A percentile compares a stretch with the other conserved stretches of the same genome.
Evolutionary conservation across 2,113 vertebrate genomes (phyloP).

Genomic region (Phalacrocorax pelagicus): DNA sequence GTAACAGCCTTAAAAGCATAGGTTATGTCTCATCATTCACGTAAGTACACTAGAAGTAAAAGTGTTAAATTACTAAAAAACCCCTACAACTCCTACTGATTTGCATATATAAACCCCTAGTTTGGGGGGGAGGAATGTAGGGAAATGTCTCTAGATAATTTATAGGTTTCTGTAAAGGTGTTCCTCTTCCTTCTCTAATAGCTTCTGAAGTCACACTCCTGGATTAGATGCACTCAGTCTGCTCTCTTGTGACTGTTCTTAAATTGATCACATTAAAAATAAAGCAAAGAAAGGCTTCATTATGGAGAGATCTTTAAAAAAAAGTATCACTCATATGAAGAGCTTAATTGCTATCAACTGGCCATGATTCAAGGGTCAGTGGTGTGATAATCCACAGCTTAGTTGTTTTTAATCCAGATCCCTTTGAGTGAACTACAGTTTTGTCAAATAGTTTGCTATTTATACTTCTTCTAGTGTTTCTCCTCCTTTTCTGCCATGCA

Average conservation of each 20-base stretch:
- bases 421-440: background rate
- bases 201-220: background rate
- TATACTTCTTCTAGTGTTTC: rapidly evolving
- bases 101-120: background rate
- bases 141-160: background rate
- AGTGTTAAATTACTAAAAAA: background rate
- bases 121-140: background rate
- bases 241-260: background rate
- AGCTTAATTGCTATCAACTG: background rate
- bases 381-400: background rate
- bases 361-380: background rate
- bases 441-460: background rate
- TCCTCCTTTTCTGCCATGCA: background rate
- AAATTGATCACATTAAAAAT: background rate
- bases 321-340: rapidly evolving
- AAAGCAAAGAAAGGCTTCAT: background rate
- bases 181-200: background rate
- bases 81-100: background rate
- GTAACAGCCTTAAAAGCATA: background rate
- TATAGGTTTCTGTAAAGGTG: background rate
- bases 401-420: background rate
- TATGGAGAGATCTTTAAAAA: background rate
- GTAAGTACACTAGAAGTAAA: background rate
- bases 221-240: background rate
- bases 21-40: background rate